Evolutionary conservation across 2,888 invertebrate species (phyloP).

Genomic region (Amaurobius ferox): DNA sequence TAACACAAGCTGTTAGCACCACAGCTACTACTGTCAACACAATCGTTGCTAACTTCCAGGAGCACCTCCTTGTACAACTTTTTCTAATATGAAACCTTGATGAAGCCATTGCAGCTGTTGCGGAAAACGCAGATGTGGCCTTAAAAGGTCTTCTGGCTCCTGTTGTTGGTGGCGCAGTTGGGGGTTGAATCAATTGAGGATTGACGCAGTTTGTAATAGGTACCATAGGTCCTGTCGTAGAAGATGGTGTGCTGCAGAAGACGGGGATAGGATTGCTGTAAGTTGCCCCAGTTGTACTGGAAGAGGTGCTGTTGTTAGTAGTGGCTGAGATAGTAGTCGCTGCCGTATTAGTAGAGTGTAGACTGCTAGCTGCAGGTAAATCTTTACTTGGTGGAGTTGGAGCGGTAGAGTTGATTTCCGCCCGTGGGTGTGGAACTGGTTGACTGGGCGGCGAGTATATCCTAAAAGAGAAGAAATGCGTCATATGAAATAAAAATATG

Average conservation of each 20-base stretch:
- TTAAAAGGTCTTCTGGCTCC: constrained; percentile 55
- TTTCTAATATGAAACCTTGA: constrained; percentile 68
- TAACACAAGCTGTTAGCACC: constrained; percentile 87
- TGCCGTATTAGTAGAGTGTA: constrained; percentile 54
- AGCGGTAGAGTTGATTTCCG: constrained; percentile 11
- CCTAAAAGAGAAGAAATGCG: constrained; percentile 19
- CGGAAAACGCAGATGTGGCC: constrained; percentile 59
- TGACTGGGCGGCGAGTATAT: constrained; percentile 47
- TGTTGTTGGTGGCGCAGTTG: constrained; percentile 64
- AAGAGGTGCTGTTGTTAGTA: constrained; percentile 49
- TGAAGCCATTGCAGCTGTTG: constrained; percentile 67
- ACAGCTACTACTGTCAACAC: constrained; percentile 89
- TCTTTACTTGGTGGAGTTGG: constrained; percentile 39
- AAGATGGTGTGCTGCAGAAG: constrained; percentile 72
- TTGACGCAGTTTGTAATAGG: constrained; percentile 74
- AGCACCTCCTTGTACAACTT: constrained; percentile 80
- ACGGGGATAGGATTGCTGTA: constrained; percentile 73
- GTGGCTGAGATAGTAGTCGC: constrained; percentile 67
- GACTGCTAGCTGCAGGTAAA: constrained; percentile 32
- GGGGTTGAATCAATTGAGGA: constrained; percentile 73
- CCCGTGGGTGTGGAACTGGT: constrained; percentile 33
- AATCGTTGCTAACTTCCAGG: constrained; percentile 94
- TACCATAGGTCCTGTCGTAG: constrained; percentile 74
- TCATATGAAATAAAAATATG: no score
- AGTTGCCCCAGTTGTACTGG: constrained; percentile 64